Evolutionary conservation across 2,888 invertebrate species (phyloP).

Genomic region (Drosophila barbarae): DNA sequence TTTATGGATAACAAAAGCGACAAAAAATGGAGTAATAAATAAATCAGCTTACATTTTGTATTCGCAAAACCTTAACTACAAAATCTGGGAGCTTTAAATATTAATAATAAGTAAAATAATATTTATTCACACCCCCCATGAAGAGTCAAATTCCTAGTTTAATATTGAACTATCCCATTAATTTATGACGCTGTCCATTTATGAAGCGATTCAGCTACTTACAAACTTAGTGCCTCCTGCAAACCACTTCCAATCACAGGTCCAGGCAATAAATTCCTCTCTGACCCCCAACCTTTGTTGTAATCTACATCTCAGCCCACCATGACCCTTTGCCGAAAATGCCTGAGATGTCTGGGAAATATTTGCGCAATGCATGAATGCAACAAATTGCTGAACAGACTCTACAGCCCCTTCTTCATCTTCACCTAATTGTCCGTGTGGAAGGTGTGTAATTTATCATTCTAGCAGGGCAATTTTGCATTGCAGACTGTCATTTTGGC

Average conservation of each 20-base stretch:
- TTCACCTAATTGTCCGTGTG: conserved; percentile 19
- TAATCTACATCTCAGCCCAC: neutral
- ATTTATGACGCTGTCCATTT: conserved; percentile 1
- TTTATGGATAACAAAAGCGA: conserved; percentile 29
- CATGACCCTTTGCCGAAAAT: conserved; percentile 16
- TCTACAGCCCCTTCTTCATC: conserved; percentile 5
- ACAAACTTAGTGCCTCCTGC: too few relatives aligned
- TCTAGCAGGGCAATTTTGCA: conserved; percentile 52
- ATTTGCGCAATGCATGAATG: conserved; percentile 61
- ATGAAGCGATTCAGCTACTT: neutral
- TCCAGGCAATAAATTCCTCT: conserved; percentile 27
- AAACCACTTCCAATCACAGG: conserved; percentile 22
- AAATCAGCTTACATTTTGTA: neutral
- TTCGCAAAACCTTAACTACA: neutral
- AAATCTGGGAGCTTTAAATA: neutral
- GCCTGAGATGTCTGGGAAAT: conserved; percentile 53
- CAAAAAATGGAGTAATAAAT: conserved; percentile 2
- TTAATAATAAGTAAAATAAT: neutral
- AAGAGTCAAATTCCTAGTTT: neutral
- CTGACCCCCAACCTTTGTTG: conserved; percentile 20
- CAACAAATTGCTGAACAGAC: conserved; percentile 51
- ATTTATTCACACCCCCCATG: neutral
- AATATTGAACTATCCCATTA: neutral
- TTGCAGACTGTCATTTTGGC: conserved; percentile 54
- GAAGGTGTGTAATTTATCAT: conserved; percentile 71